Evolutionary conservation across 2,888 invertebrate genomes (phyloP), one percentile per base, ranked within the genome.

Genomic region (Zhuqinia jingwanae): DNA sequence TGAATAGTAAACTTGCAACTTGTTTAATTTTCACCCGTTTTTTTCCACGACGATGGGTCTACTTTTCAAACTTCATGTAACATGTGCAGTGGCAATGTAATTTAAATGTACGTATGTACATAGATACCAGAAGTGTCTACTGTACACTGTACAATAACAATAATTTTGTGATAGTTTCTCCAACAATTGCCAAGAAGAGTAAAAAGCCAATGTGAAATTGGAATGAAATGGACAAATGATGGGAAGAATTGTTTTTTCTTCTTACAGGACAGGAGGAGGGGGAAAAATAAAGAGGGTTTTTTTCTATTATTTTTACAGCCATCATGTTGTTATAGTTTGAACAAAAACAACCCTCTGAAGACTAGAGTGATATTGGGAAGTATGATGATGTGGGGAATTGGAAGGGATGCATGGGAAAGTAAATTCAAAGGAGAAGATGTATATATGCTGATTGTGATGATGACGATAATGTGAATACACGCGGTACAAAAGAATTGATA

Each of bases 251-350:
- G 50, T 68, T 20, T 20, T n/a, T n/a, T n/a, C n/a, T n/a, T n/a
- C n/a, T n/a, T n/a, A n/a, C n/a, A n/a, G n/a, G n/a, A n/a, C n/a
- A n/a, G n/a, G n/a, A 45, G 20, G 20, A 68, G 50, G 30, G 47
- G 60, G 70, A 53, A 63, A 73, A n/a, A n/a, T n/a, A n/a, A 56
- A 22, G 79, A 85, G 50, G 79, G 78, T 73, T 79, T 79, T 85
- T n/a, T n/a, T n/a, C n/a, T n/a, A n/a, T n/a, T 79, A 78, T 77
- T 83, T 76, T 83, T 76, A 79, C 73, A 85, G 79, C 73, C 79
- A 78, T n/a, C n/a, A n/a, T n/a, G n/a, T n/a, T 85, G 73, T 47
- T 73, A 75, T 10, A 10, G 68, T 68, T 45, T 13, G 47, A 22
- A 45, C 45, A 20, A 42, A n/a, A 58, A 80, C 85, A 86, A 45